Evolutionary conservation across 2,888 invertebrate genomes (phyloP), one percentile per base, ranked within the genome.

Genomic region (Ceraclea dissimilis): DNA sequence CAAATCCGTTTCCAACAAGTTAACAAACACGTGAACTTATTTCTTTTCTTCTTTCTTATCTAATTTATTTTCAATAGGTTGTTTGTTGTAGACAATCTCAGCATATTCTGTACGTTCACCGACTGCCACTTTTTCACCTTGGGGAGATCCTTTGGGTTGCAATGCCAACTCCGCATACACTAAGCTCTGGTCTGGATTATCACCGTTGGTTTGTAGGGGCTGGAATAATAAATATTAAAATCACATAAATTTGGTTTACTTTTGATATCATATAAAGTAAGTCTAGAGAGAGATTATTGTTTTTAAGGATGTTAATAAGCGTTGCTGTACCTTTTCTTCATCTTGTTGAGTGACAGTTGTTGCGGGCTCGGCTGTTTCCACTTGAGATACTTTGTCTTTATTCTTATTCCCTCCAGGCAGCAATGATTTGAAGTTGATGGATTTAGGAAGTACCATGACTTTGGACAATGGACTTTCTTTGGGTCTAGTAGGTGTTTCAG

Each of bases 21-120:
- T 26, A 26, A 39, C 13, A 39, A 31, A 8, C 13, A 13, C 13
- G 8, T n/a, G 5, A 39, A 39, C 16, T 39, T n/a, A 39, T 39
- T 39, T 39, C 13, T 39, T 39, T 13, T 39, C 39, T 39, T 39
- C 39, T 39, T 39, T 39, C 13, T 39, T 39, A 2, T 39, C 39
- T 13, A 39, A 16, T 39, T 64, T 63, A 44, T 66, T 66, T 21
- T 75, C 74, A 2, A 70, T 69, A 34, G 79, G 78, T 2, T 75
- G 70, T 60, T 83, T 82, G 1, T 82, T 80, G 71, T 90, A 90
- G 0, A 90, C 82, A 55, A 91, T 91, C 70, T 90, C 90, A 0
- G 90, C 90, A 69, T 91, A 90, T 65, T 86, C 86, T 2, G 85
- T 86, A 66, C 83, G 80, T 62, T 83, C 85, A 1, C 85, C 82